Evolutionary conservation across 2,888 invertebrate species (phyloP), one percentile per base, ranked within the genome.

Genomic region (Aricia artaxerxes): DNA sequence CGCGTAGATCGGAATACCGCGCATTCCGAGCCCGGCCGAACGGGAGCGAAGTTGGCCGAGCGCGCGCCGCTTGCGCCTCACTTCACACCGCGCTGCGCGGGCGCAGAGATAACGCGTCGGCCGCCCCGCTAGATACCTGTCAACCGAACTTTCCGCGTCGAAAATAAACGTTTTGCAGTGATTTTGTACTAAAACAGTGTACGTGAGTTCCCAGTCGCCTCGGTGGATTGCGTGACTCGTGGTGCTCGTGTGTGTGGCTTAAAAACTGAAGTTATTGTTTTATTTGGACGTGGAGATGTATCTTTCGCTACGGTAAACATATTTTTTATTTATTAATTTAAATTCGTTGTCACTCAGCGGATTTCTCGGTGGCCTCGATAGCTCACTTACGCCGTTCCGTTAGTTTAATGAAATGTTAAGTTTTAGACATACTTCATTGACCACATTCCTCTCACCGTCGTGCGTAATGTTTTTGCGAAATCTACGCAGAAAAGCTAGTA

Each of bases 21-120:
- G 87, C 93, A 94, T 94, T 91, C 94, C 92, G 86, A 79, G 88
- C 90, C 89, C 89, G 84, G 85, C 89, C 91, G 91, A 90, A 85
- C 85, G 85, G 83, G 82, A 83, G 87, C 92, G 92, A 91, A 83
- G 85, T 83, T 81, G 84, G 82, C 88, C 92, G 91, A 91, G 83
- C 86, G 83, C 81, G 80, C 81, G 80, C 83, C 85, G 87, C 85
- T 89, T 89, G 94, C 89, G 88, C 92, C 94, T 90, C 92, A 94
- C 94, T 94, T 94, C 94, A 94, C 93, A 93, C 91, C 88, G 91
- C 87, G 91, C 89, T 87, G 89, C 93, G 94, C 94, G 94, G 92
- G 94, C 93, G 94, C 92, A 90, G 90, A 89, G 90, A 88, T 90
- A 90, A 94, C 94, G 93, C 94, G 90, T 92, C 82, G 82, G 80